Evolutionary conservation across 2,113 vertebrate species (phyloP).

Genomic region (Pipra filicauda): DNA sequence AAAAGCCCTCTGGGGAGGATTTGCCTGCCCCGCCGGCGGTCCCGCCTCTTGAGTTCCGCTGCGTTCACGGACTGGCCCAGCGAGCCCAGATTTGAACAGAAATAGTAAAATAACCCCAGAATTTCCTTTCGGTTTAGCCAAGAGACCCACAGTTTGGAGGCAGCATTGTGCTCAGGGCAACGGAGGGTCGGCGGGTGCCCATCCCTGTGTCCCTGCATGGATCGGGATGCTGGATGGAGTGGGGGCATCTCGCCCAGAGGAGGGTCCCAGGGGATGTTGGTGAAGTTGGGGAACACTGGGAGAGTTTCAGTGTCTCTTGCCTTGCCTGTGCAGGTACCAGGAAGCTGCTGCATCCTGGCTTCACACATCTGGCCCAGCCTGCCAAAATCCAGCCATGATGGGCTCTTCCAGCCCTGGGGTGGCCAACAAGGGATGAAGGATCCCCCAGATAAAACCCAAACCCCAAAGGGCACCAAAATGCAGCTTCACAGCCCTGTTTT

Average conservation of each 20-base stretch:
- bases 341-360: not conserved
- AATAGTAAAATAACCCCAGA: not conserved
- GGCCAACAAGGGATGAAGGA: rapidly evolving
- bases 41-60: rapidly evolving
- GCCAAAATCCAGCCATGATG: rapidly evolving
- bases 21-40: not conserved
- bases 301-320: not conserved
- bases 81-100: not conserved
- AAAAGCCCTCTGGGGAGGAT: not conserved
- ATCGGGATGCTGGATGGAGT: rapidly evolving
- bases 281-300: not conserved
- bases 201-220: rapidly evolving
- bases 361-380: not conserved
- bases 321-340: not conserved
- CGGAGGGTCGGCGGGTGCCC: not conserved
- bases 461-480: not conserved
- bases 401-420: not conserved
- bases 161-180: constrained; percentile 79
- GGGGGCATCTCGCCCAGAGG: not conserved
- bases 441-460: not conserved
- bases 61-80: rapidly evolving
- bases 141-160: not conserved
- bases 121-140: constrained; percentile 33
- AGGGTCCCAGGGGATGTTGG: not conserved
- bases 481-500: not conserved